Percentiles rank a stretch among this genome's conserved stretches.
These are phyloP conservation scores for Stenopsyche tienmushanensis DNA, from an alignment of 1,140 invertebrate genomes.

Conservation along the genomic window DNA sequence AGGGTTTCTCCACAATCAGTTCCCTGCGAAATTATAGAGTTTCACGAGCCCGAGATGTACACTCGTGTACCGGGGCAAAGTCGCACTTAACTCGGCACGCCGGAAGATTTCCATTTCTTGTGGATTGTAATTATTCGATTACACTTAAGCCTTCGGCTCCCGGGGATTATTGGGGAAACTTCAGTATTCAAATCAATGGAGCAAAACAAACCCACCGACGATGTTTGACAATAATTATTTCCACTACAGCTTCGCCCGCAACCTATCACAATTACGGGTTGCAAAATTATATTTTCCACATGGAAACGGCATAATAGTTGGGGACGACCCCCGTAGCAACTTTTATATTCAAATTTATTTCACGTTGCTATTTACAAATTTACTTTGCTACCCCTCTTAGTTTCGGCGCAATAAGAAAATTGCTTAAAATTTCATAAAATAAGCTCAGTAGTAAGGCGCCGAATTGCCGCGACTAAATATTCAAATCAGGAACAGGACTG, in stretches of 20 bases:
- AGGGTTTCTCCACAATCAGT: slow-evolving; percentile 29
- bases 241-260: neutral
- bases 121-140: slow-evolving; percentile 41
- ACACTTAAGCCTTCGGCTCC: slow-evolving; percentile 31
- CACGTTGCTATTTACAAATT: too few species aligned
- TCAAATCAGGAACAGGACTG: too few species aligned
- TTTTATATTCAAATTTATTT: too few species aligned
- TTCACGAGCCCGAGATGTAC: neutral
- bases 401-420: too few species aligned
- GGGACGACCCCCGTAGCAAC: too few species aligned
- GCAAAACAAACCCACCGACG: slow-evolving; percentile 16
- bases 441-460: too few species aligned
- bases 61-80: neutral
- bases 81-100: slow-evolving; percentile 14
- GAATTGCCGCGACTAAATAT: too few species aligned
- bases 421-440: too few species aligned
- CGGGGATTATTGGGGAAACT: slow-evolving; percentile 38
- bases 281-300: too few species aligned
- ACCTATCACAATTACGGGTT: too few species aligned
- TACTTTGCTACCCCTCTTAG: too few species aligned
- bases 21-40: slow-evolving; percentile 35
- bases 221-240: slow-evolving; percentile 20
- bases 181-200: slow-evolving; percentile 27
- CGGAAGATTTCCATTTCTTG: slow-evolving; percentile 41
- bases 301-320: too few species aligned